Evolutionary conservation across 2,888 invertebrate species (phyloP), one percentile per base, ranked within the genome.

Genomic region (Crematogaster levior): DNA sequence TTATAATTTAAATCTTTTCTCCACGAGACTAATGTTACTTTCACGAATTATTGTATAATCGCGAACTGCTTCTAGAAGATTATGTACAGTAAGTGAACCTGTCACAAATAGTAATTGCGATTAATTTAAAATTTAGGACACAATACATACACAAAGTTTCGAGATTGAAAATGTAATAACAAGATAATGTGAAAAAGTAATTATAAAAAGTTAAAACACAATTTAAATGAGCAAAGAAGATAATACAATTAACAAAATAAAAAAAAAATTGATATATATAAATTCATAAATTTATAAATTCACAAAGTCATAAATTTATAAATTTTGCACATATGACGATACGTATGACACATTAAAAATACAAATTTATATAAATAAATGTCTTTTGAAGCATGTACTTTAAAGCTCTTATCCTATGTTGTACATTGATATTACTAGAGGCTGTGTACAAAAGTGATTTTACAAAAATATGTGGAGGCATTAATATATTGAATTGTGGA

Each of bases 51-150:
- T 46, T 46, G n/a, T 27, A 72, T 9, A 72, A 27, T 7, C 51
- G 24, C 21, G 3, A 72, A 51, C 12, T 56, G 40, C 4, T 72
- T 60, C 15, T n/a, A 58, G 37, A 40, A 58, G 43, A 15, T 73
- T 43, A 58, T 43, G n/a, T 60, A 43, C 21, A 27, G 7, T 56
- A 4, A 21, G 24, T 24, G 5, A 72, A 46, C n/a, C 37, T 24
- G 6, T 53, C 6, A 46, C 46, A 18, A 40, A n/a, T 58, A 58
- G n/a, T 40, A 72, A 56, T 56, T 56, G 15, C 24, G 24, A n/a
- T 40, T 40, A 56, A 61, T 61, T 27, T 43, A 72, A 27, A n/a
- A 72, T 63, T 3, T 63, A 15, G 10, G 30, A 56, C n/a, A n/a
- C n/a, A n/a, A n/a, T 40, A 40, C 5, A 27, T 40, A 27, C 3